These are phyloP conservation scores for Lasiommata megera DNA, from an alignment of 2,888 invertebrate genomes.

Conservation along the genomic window DNA sequence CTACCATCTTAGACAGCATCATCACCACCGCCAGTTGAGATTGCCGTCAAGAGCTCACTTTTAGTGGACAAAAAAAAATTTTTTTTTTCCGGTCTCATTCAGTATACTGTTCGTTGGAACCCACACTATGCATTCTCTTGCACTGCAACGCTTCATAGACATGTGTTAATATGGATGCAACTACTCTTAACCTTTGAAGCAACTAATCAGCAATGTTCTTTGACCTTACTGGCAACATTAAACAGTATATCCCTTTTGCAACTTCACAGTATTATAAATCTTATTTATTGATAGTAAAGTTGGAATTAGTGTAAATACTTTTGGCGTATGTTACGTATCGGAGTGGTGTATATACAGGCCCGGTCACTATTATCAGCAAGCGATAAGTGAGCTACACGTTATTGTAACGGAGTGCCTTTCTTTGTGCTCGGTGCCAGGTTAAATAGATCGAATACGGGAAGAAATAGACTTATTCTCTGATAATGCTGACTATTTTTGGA, in stretches of 20 bases:
- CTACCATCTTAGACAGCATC: too few relatives aligned
- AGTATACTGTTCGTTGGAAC: background rate
- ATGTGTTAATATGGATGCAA: background rate
- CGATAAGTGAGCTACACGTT: slow-evolving; percentile 68
- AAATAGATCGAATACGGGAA: slow-evolving; percentile 10
- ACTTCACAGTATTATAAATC: slow-evolving; percentile 36
- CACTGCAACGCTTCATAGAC: background rate
- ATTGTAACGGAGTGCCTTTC: slow-evolving; percentile 71
- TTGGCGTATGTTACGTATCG: slow-evolving; percentile 43
- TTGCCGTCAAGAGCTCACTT: too few relatives aligned
- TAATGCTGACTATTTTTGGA: background rate
- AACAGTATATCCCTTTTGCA: slow-evolving; percentile 31
- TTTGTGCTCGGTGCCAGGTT: slow-evolving; percentile 48
- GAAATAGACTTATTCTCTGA: background rate
- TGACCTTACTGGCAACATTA: slow-evolving; percentile 56
- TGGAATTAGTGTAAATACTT: slow-evolving; percentile 34
- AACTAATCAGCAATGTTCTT: slow-evolving; percentile 72
- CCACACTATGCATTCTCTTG: background rate
- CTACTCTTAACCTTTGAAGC: slow-evolving; percentile 20
- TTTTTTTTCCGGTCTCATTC: too few relatives aligned
- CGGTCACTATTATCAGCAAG: slow-evolving; percentile 63
- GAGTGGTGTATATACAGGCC: slow-evolving; percentile 41
- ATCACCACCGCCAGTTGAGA: too few relatives aligned
- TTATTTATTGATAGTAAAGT: slow-evolving; percentile 26
- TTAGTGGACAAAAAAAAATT: too few relatives aligned